Conservation (phyloP, 2,113 vertebrate species). For the Piaya cayana region DNA sequence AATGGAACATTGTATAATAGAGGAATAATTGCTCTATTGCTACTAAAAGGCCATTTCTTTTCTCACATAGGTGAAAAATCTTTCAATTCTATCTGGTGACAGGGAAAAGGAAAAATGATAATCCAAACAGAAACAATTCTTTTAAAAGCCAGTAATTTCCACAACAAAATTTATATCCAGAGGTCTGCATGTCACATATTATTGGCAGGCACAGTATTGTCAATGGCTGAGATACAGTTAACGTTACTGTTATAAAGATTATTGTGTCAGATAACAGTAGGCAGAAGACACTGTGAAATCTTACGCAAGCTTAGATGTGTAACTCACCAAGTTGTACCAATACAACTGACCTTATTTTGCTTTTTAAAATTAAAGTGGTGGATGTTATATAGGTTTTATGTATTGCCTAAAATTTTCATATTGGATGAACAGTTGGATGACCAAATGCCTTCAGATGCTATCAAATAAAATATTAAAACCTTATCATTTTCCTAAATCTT, state of each 20-base stretch:
- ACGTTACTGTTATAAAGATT: neutral
- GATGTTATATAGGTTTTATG: neutral
- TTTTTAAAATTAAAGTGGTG: neutral
- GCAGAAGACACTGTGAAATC: neutral
- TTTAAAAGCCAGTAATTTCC: neutral
- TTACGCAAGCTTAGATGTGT: neutral
- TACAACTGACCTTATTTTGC: neutral
- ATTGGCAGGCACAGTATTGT: neutral
- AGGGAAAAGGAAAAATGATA: neutral
- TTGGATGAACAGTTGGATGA: neutral
- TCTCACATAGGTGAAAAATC: neutral
- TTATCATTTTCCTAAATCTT: neutral
- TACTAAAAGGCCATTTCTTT: neutral
- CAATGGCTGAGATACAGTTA: neutral
- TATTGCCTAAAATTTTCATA: neutral
- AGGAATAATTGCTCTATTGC: neutral
- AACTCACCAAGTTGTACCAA: neutral
- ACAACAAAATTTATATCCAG: neutral
- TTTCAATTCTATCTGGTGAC: neutral
- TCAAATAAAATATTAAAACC: slow-evolving; percentile 3
- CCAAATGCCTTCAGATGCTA: neutral
- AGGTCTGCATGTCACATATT: neutral
- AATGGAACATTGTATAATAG: neutral
- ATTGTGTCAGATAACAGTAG: neutral
- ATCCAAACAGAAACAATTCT: neutral